Percentiles rank a stretch among this genome's conserved stretches.
Conservation (phyloP, 2,113 vertebrate species). For the Pterocles burchelli region DNA sequence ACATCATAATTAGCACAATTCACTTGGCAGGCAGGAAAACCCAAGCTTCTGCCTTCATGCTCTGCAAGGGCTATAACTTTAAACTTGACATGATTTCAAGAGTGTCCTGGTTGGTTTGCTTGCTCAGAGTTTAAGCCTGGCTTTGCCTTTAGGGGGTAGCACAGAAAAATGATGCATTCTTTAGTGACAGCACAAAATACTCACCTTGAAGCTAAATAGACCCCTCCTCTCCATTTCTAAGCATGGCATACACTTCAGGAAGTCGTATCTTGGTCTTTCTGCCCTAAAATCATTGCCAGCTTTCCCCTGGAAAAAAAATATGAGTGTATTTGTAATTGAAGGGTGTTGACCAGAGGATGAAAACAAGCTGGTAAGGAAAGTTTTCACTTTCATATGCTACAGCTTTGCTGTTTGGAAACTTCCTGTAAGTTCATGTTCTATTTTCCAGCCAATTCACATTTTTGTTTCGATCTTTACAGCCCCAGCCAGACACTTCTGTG, state of each 20-base stretch:
- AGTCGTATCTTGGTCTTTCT: background rate
- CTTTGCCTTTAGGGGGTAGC: background rate
- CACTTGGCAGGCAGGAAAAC: background rate
- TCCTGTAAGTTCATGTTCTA: background rate
- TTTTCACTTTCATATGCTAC: constrained; percentile 4
- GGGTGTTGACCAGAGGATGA: background rate
- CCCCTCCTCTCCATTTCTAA: background rate
- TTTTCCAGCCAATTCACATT: constrained; percentile 19
- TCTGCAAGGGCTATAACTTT: background rate
- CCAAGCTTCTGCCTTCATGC: background rate
- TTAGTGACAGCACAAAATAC: background rate
- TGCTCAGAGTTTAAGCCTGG: background rate
- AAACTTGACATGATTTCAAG: background rate
- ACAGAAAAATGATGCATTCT: background rate
- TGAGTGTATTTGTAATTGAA: background rate
- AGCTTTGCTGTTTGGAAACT: constrained; percentile 21
- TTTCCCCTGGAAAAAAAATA: background rate
- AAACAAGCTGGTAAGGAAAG: background rate
- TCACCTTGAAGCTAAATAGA: background rate
- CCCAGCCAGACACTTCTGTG: constrained; percentile 33
- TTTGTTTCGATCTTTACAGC: background rate
- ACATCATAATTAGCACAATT: background rate
- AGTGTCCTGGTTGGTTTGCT: background rate
- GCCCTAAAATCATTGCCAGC: background rate
- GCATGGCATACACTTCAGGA: background rate